A percentile compares a stretch with the other conserved stretches of the same genome.
phyloP scores from a whole-genome alignment of 2,113 vertebrate species.

The Sturnira hondurensis region DNA sequence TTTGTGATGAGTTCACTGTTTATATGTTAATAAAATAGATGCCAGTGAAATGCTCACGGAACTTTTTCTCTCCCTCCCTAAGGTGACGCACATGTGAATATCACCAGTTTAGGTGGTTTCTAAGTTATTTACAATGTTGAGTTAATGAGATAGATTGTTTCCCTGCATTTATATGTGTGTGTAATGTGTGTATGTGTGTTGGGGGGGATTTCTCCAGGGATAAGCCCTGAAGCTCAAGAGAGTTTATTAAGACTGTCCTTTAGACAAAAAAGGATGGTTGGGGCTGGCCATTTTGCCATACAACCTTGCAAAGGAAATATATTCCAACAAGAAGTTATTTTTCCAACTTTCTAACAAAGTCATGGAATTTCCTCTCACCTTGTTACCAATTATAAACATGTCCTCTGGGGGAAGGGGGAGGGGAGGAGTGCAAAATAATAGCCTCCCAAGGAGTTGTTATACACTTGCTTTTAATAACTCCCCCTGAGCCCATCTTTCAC shows the following conservation, averaged over 20 bases:
- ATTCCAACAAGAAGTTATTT: constrained; percentile 29
- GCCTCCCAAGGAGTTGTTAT: constrained; percentile 50
- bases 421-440: constrained; percentile 50
- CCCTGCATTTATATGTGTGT: not conserved
- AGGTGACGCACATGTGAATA: not conserved
- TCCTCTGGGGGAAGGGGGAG: not conserved
- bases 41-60: constrained; percentile 18
- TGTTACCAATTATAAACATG: constrained; percentile 53
- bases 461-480: constrained; percentile 67
- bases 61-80: not conserved
- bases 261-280: not conserved
- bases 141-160: constrained; percentile 28
- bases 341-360: constrained; percentile 55
- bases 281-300: not conserved
- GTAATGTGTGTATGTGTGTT: not conserved
- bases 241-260: constrained; percentile 26
- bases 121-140: constrained; percentile 35
- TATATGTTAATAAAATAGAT: not conserved
- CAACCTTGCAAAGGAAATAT: not conserved
- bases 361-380: constrained; percentile 51
- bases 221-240: not conserved
- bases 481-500: constrained; percentile 37
- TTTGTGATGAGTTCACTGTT: not conserved
- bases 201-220: not conserved
- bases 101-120: not conserved